A percentile compares a stretch with the other conserved stretches of the same genome.
These are phyloP conservation scores for Heliconius eleuchia DNA, from an alignment of 1,140 invertebrate genomes.

Conservation along the genomic window DNA sequence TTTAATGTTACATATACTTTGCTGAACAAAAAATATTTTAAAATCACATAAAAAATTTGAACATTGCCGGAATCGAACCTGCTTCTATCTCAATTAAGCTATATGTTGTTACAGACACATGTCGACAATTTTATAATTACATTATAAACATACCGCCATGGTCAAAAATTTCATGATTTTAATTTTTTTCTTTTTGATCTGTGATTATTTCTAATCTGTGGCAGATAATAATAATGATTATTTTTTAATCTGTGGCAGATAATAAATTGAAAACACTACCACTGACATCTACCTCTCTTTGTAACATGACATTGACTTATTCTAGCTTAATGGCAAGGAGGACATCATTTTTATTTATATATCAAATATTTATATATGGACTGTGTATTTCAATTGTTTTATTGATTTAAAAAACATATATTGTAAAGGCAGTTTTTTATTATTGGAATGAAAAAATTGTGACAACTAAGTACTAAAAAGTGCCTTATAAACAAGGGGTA, in stretches of 20 bases:
- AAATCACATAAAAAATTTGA: background rate
- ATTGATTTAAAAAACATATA: background rate
- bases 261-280: background rate
- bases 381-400: constrained; percentile 1
- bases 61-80: too few species aligned
- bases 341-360: constrained; percentile 16
- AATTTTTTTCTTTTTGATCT: background rate
- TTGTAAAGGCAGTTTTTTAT: background rate
- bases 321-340: constrained; percentile 31
- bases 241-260: constrained; percentile 3
- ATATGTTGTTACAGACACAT: too few species aligned
- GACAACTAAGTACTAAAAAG: constrained; percentile 5
- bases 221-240: background rate
- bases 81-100: too few species aligned
- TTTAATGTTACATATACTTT: background rate
- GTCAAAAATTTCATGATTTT: background rate
- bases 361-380: constrained; percentile 11
- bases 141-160: too few species aligned
- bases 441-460: background rate
- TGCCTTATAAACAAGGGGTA: too few species aligned
- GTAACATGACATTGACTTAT: constrained; percentile 34
- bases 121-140: too few species aligned
- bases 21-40: background rate
- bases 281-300: constrained; percentile 33
- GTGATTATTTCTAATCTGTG: background rate